Conservation (phyloP, 2,888 invertebrate species). For the Cybosia mesomella region DNA sequence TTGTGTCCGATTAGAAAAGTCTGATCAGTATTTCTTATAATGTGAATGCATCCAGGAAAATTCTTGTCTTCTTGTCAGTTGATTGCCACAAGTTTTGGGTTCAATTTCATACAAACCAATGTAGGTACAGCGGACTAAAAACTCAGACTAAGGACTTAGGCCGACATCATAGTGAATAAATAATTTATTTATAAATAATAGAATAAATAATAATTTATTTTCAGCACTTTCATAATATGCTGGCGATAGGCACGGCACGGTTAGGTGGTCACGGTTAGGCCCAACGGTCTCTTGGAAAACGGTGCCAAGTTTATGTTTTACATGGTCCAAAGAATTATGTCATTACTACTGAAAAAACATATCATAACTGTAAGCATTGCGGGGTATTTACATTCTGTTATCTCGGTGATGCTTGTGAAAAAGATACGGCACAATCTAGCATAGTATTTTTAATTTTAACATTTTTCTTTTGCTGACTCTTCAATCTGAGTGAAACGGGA, state of each 20-base stretch:
- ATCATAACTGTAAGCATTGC: not conserved
- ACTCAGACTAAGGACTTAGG: no score
- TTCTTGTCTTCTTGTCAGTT: no score
- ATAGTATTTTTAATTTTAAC: not conserved
- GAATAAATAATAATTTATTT: no score
- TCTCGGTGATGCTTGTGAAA: not conserved
- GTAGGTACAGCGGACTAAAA: no score
- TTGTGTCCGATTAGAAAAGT: no score
- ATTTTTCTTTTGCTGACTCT: not conserved
- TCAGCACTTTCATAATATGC: not conserved
- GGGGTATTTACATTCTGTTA: not conserved
- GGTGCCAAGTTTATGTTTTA: not conserved
- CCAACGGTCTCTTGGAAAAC: not conserved
- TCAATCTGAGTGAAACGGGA: no score
- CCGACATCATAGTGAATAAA: no score
- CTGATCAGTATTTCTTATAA: no score
- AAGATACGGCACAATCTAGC: not conserved
- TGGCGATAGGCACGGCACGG: not conserved
- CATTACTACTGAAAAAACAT: not conserved
- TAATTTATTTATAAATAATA: no score
- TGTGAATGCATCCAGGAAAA: no score
- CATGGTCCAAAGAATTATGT: not conserved
- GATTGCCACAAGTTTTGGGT: no score
- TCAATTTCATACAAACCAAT: no score
- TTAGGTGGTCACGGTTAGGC: not conserved